These are phyloP conservation scores for Alaudala cheleensis DNA, from an alignment of 2,113 vertebrate genomes.

Conservation along the genomic window DNA sequence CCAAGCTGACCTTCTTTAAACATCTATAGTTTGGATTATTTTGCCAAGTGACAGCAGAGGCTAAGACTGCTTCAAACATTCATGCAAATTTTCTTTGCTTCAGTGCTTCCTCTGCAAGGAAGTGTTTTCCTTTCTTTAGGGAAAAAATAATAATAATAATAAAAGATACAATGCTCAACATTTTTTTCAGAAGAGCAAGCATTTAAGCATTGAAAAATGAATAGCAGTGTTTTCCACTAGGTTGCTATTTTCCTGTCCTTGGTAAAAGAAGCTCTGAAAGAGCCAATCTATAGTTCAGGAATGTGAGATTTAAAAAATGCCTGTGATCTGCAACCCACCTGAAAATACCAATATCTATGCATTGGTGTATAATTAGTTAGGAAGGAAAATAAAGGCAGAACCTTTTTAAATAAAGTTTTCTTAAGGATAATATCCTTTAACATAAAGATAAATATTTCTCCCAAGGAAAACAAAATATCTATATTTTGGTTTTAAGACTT, in stretches of 20 bases:
- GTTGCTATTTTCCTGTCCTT: background rate
- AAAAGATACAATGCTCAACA: background rate
- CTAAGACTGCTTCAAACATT: background rate
- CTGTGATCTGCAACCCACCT: background rate
- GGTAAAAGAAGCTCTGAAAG: background rate
- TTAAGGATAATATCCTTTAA: background rate
- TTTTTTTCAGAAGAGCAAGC: background rate
- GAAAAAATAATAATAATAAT: background rate
- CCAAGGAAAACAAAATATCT: background rate
- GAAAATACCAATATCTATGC: background rate
- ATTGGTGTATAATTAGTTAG: background rate
- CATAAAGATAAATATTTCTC: background rate
- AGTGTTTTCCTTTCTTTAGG: background rate
- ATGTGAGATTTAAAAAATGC: background rate
- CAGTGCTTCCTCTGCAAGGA: background rate
- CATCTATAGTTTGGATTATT: background rate
- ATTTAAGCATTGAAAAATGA: constrained; percentile 13
- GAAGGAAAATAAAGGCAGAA: background rate
- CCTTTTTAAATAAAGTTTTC: background rate
- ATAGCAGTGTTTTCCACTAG: background rate
- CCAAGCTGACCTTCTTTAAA: background rate
- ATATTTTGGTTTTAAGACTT: accelerated
- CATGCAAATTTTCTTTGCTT: background rate
- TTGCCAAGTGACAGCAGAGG: background rate
- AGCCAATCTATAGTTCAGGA: background rate